A percentile compares a stretch with the other conserved stretches of the same genome.
These are phyloP conservation scores for Orchesellides sinensis DNA, from an alignment of 2,888 invertebrate species.

Conservation along the genomic window DNA sequence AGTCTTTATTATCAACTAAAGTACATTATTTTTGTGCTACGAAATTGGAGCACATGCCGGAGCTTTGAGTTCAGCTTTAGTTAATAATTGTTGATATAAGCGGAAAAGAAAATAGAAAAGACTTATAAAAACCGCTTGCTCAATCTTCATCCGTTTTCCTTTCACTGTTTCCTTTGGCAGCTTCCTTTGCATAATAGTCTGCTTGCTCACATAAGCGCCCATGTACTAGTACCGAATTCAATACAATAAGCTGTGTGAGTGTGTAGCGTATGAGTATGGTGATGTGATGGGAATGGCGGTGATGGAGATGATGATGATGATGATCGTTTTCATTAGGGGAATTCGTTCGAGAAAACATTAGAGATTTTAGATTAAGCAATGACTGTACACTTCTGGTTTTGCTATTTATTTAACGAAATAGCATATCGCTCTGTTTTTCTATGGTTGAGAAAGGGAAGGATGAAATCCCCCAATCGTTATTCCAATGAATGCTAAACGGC, in stretches of 20 bases:
- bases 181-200: slow-evolving; percentile 36
- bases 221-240: too few species aligned
- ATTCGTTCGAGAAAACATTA: slow-evolving; percentile 29
- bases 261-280: not conserved
- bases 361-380: slow-evolving; percentile 42
- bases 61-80: not conserved
- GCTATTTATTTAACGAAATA: slow-evolving; percentile 39
- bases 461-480: slow-evolving; percentile 46
- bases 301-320: slow-evolving; percentile 21
- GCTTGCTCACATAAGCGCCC: too few species aligned
- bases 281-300: slow-evolving; percentile 1
- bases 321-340: slow-evolving; percentile 29
- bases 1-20: not conserved
- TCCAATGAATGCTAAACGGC: slow-evolving; percentile 56
- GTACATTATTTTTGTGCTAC: not conserved
- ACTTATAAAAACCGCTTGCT: slow-evolving; percentile 2
- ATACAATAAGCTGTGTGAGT: too few species aligned
- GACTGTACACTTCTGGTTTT: slow-evolving; percentile 16
- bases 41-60: not conserved
- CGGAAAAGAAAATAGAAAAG: slow-evolving; percentile 11
- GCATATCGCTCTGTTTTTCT: not conserved
- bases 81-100: slow-evolving; percentile 13
- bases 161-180: slow-evolving; percentile 26
- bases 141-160: slow-evolving; percentile 29
- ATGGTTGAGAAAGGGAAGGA: slow-evolving; percentile 5